phyloP scores from a whole-genome alignment of 2,113 vertebrate species.

The Tychaedon coryphoeus region DNA sequence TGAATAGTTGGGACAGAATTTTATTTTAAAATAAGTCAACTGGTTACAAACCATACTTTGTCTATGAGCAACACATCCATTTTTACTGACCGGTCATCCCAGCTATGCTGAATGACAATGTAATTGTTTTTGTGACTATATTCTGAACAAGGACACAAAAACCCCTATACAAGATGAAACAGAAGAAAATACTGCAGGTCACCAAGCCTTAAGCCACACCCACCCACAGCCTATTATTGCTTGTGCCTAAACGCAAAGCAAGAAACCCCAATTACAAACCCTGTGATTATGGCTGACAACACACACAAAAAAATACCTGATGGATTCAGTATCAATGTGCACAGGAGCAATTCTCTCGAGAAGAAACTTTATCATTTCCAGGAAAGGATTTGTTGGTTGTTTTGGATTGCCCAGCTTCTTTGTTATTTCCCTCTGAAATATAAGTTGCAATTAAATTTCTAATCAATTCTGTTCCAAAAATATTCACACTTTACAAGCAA shows the following conservation, averaged over 20 bases:
- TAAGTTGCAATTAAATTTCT: constrained; percentile 38
- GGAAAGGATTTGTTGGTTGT: constrained; percentile 86
- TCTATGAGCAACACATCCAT: not conserved
- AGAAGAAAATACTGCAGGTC: not conserved
- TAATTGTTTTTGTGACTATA: not conserved
- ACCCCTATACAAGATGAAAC: not conserved
- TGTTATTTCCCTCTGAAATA: constrained; percentile 84
- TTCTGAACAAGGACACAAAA: not conserved
- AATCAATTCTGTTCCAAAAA: not conserved
- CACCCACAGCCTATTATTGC: not conserved
- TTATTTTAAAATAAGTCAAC: not conserved
- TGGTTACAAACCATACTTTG: not conserved
- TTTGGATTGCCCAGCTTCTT: constrained; percentile 85
- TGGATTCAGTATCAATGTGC: constrained; percentile 84
- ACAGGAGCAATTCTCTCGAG: constrained; percentile 86
- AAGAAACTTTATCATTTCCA: constrained; percentile 91
- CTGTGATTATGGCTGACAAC: not conserved
- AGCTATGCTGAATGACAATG: not conserved
- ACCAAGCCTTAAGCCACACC: not conserved
- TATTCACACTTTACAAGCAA: not conserved
- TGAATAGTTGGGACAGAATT: not conserved
- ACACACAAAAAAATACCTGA: constrained; percentile 74
- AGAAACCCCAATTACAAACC: not conserved
- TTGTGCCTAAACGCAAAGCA: not conserved
- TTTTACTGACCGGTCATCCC: not conserved